Percentiles rank a stretch among this genome's conserved stretches.
Conservation (phyloP, 1,140 invertebrate species). For the Aphelenchoides besseyi region DNA sequence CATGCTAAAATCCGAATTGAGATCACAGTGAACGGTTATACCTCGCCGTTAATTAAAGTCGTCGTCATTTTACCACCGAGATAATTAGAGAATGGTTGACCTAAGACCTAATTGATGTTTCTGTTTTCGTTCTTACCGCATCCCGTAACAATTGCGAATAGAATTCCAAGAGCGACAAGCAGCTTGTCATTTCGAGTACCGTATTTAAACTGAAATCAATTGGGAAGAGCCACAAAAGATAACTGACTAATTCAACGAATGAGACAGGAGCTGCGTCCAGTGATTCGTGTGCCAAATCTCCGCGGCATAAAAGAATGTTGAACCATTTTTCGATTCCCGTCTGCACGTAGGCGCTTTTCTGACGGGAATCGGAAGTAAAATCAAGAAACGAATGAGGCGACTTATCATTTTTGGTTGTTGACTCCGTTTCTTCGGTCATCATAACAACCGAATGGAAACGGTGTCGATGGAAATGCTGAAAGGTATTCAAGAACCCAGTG, state of each 20-base stretch:
- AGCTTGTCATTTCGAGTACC: conserved; percentile 8
- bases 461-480: not conserved
- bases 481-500: too few species aligned
- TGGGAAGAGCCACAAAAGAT: conserved; percentile 9
- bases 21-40: not conserved
- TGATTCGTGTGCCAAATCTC: conserved; percentile 20
- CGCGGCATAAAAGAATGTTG: conserved; percentile 24
- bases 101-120: too few species aligned
- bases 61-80: conserved; percentile 16
- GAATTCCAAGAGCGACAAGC: conserved; percentile 15
- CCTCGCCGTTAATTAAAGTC: conserved; percentile 2
- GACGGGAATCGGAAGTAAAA: too few species aligned
- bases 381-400: too few species aligned
- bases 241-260: conserved; percentile 21
- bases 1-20: not conserved
- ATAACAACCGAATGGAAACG: not conserved
- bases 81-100: not conserved
- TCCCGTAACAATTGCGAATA: conserved; percentile 7
- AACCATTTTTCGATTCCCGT: conserved; percentile 26
- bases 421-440: not conserved
- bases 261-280: conserved; percentile 23
- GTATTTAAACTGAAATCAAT: conserved; percentile 9
- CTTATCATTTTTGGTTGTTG: too few species aligned
- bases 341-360: too few species aligned
- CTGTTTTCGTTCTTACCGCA: too few species aligned